Evolutionary conservation across 2,888 invertebrate genomes (phyloP).

Genomic region (Ditylenchus weischeri): DNA sequence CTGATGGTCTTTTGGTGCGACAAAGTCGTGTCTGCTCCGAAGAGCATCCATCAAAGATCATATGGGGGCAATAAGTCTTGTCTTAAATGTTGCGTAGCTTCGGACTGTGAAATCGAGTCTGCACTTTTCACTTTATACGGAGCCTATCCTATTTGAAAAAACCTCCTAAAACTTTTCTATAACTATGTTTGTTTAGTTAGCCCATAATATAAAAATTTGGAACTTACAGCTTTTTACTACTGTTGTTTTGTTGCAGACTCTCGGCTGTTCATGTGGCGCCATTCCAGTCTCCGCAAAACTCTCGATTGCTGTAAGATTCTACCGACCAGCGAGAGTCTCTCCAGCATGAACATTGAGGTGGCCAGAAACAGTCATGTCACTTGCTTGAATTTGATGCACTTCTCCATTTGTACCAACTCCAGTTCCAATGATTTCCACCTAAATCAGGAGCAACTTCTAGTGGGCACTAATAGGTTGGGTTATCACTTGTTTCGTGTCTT

Average conservation of each 20-base stretch:
- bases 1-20: no score
- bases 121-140: no score
- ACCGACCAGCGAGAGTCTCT: slow-evolving; percentile 85
- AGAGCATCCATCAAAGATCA: no score
- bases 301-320: slow-evolving; percentile 85
- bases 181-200: no score
- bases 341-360: slow-evolving; percentile 85
- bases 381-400: slow-evolving; percentile 42
- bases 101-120: no score
- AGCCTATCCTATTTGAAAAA: no score
- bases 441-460: slow-evolving; percentile 13
- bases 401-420: background rate
- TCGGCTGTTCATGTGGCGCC: slow-evolving; percentile 33
- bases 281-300: slow-evolving; percentile 26
- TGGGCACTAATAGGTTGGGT: slow-evolving; percentile 10
- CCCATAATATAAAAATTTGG: background rate
- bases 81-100: no score
- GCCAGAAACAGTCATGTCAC: slow-evolving; percentile 67
- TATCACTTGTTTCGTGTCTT: no score
- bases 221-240: background rate
- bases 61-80: no score
- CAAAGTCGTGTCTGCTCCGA: no score
- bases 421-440: background rate
- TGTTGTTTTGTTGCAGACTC: slow-evolving; percentile 17
- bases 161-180: no score